Evolutionary conservation across 2,113 vertebrate genomes (phyloP).

Genomic region (Gambusia holbrooki): DNA sequence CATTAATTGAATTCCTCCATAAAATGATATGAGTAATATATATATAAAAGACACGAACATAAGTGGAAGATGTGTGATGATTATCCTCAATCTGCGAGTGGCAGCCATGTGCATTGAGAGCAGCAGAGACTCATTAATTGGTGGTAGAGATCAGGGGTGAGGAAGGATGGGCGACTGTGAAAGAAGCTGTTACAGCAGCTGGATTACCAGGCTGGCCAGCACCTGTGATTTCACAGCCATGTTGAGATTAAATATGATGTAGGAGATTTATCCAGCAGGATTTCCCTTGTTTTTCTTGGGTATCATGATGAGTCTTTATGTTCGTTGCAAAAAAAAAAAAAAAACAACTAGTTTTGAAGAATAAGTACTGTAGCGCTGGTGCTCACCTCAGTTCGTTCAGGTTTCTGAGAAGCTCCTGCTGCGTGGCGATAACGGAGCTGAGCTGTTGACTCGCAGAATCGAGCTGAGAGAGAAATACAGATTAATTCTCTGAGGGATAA

Average conservation of each 20-base stretch:
- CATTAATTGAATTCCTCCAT: too few relatives aligned
- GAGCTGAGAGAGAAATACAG: slow-evolving; percentile 64
- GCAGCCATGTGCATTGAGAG: background rate
- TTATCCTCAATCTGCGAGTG: background rate
- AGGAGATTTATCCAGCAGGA: slow-evolving; percentile 55
- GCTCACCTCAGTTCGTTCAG: slow-evolving; percentile 90
- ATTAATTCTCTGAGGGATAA: background rate
- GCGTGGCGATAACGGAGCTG: slow-evolving; percentile 80
- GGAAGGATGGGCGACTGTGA: background rate
- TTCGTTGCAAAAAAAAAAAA: slow-evolving; percentile 50
- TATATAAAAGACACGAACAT: background rate
- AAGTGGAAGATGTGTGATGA: background rate
- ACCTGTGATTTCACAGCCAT: slow-evolving; percentile 60
- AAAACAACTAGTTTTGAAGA: slow-evolving; percentile 24
- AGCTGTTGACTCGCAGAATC: slow-evolving; percentile 81
- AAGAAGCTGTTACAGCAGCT: slow-evolving; percentile 26
- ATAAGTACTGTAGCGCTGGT: background rate
- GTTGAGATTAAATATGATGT: slow-evolving; percentile 71
- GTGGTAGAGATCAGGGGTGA: background rate
- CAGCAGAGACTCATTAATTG: background rate
- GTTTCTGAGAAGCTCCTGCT: slow-evolving; percentile 90
- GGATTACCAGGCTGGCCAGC: slow-evolving; percentile 56
- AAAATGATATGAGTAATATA: too few relatives aligned
- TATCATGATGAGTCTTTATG: slow-evolving; percentile 32
- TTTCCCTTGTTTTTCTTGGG: slow-evolving; percentile 64